Evolutionary conservation across 2,113 vertebrate genomes (phyloP).

Genomic region (Archocentrus centrarchus): DNA sequence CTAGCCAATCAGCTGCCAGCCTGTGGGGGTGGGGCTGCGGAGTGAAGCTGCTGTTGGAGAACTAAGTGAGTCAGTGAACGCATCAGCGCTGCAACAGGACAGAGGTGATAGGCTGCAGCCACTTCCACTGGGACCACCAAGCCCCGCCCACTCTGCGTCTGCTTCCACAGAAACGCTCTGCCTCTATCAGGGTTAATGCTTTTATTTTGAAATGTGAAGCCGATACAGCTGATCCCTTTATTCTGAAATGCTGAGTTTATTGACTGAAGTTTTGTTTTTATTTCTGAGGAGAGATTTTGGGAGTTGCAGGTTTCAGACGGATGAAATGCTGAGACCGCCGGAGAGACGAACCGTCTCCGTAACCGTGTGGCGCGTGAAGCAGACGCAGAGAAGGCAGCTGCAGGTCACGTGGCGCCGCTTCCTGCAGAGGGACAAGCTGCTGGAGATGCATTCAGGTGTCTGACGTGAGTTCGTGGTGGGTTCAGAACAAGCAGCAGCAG

Average conservation of each 20-base stretch:
- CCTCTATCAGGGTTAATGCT: not conserved
- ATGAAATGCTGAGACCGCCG: not conserved
- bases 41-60: not conserved
- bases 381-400: not conserved
- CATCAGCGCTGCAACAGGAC: constrained; percentile 6
- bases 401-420: not conserved
- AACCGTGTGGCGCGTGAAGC: not conserved
- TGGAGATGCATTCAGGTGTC: constrained; percentile 15
- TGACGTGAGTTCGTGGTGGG: not conserved
- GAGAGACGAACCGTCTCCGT: not conserved
- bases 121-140: not conserved
- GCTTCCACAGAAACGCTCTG: not conserved
- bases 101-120: not conserved
- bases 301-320: too few relatives aligned
- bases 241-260: not conserved
- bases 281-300: not conserved
- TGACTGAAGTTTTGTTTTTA: not conserved
- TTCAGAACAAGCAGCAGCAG: constrained; percentile 5
- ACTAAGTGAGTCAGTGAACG: not conserved
- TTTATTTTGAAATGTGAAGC: not conserved
- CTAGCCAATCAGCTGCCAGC: constrained; percentile 22
- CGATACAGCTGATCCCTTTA: not conserved
- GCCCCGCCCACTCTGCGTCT: not conserved
- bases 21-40: not conserved
- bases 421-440: not conserved